These are phyloP conservation scores for Caenorhabditis angaria DNA, from an alignment of 2,888 invertebrate genomes.

Conservation along the genomic window DNA sequence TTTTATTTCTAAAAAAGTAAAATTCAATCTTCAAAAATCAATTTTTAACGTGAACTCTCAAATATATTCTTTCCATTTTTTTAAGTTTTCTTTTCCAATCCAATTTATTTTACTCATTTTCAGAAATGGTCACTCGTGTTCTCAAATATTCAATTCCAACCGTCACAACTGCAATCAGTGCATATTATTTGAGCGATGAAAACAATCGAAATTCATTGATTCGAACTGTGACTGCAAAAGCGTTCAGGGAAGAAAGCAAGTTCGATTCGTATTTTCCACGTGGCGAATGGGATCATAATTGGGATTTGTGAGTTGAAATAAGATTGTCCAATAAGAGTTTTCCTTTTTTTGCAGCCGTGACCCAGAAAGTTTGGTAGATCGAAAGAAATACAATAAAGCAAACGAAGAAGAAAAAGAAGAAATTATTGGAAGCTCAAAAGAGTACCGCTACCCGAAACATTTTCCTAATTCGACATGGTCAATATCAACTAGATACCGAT, in stretches of 20 bases:
- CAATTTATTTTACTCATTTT: slow-evolving; percentile 8
- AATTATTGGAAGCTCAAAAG: slow-evolving; percentile 55
- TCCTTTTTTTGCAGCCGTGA: slow-evolving; percentile 68
- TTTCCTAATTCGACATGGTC: slow-evolving; percentile 91
- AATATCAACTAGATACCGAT: slow-evolving; percentile 80
- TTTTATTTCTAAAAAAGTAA: too few species aligned
- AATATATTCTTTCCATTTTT: too few species aligned
- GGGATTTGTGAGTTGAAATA: slow-evolving; percentile 66
- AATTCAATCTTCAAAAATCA: too few species aligned
- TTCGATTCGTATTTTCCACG: slow-evolving; percentile 56
- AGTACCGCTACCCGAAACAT: slow-evolving; percentile 81
- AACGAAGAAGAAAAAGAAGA: slow-evolving; percentile 54
- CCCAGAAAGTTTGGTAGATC: slow-evolving; percentile 56
- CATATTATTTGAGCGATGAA: slow-evolving; percentile 15
- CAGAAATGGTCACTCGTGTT: slow-evolving; percentile 21
- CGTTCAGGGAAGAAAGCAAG: slow-evolving; percentile 21
- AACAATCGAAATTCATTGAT: slow-evolving; percentile 13
- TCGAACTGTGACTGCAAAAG: slow-evolving; percentile 18
- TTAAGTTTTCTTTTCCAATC: not conserved
- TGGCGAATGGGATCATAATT: slow-evolving; percentile 66
- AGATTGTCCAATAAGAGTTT: too few species aligned
- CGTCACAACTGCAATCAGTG: slow-evolving; percentile 18
- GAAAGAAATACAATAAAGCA: slow-evolving; percentile 52
- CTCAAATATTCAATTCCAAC: slow-evolving; percentile 28
- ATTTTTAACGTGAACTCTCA: too few species aligned